Percentiles rank a stretch among this genome's conserved stretches.
Evolutionary conservation across 2,797 vertebrate genomes (phyloP).

Genomic region (Galagoides demidoff): DNA sequence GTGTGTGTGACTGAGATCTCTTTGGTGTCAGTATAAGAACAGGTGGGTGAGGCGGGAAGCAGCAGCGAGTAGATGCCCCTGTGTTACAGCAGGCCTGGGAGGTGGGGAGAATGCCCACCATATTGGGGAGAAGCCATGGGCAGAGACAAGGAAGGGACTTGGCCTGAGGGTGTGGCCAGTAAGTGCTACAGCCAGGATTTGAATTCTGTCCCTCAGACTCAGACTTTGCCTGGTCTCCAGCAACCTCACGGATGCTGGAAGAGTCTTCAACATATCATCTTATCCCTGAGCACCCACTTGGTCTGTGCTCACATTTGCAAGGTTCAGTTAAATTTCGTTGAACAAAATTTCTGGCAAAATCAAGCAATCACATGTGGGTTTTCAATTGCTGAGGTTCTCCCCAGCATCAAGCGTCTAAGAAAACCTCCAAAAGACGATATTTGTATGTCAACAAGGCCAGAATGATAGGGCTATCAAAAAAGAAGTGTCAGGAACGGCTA

Average conservation of each 20-base stretch:
- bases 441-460: neutral
- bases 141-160: neutral
- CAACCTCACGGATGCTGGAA: accelerated
- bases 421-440: neutral
- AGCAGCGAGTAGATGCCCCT: neutral
- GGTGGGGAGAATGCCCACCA: neutral
- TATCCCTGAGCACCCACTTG: accelerated
- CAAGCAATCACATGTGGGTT: accelerated
- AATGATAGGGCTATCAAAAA: neutral
- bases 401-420: neutral
- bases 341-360: neutral
- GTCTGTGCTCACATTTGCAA: accelerated
- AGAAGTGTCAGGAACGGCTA: neutral
- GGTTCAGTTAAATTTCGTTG: neutral
- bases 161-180: neutral
- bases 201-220: neutral
- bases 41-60: neutral
- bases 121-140: neutral
- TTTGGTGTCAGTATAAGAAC: neutral
- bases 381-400: neutral
- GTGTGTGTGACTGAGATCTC: neutral
- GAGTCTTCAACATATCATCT: accelerated
- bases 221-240: neutral
- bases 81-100: neutral
- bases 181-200: neutral